A percentile compares a stretch with the other conserved stretches of the same genome.
Conservation (phyloP, 2,888 invertebrate species). For the Drosophila pegasa region DNA sequence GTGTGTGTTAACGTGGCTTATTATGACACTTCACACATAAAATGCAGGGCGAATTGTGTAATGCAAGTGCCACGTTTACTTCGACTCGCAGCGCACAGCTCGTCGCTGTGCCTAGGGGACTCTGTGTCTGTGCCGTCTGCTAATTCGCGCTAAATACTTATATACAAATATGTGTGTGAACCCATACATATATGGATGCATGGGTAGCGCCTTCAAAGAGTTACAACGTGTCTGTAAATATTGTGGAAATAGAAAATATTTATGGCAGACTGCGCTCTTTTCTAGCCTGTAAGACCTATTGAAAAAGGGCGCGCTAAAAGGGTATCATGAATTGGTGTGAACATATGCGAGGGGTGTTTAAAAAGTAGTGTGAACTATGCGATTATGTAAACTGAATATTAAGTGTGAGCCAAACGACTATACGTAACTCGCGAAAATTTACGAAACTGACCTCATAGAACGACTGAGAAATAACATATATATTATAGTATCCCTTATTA, state of each 20-base stretch:
- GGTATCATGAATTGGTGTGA: neutral
- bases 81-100: slow-evolving; percentile 31
- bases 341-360: neutral
- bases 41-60: slow-evolving; percentile 71
- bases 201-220: neutral
- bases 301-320: neutral
- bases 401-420: no score
- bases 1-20: slow-evolving; percentile 62
- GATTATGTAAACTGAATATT: no score
- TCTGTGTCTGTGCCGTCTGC: slow-evolving; percentile 21
- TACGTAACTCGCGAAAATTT: no score
- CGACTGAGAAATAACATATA: no score
- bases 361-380: no score
- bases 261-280: neutral
- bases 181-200: neutral
- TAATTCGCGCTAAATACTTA: slow-evolving; percentile 37
- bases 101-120: slow-evolving; percentile 20
- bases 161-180: neutral
- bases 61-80: slow-evolving; percentile 60
- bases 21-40: slow-evolving; percentile 71
- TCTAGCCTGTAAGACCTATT: neutral
- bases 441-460: no score
- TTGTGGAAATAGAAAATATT: slow-evolving; percentile 10
- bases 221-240: slow-evolving; percentile 3
- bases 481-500: no score